phyloP scores from a whole-genome alignment of 2,113 vertebrate genomes.

The Colistium nudipinnis region DNA sequence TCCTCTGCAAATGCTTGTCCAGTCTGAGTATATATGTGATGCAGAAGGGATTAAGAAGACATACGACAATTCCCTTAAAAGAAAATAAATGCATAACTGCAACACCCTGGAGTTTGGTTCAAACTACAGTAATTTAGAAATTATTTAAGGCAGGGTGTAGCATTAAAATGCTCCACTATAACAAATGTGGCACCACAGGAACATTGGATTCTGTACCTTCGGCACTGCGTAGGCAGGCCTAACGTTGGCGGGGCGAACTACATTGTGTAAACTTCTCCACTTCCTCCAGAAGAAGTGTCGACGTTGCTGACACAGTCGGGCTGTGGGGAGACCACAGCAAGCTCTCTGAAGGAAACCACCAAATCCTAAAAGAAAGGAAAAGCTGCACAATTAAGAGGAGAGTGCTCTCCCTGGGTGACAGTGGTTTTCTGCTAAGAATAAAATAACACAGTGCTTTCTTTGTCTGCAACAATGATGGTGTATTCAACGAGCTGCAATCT shows the following conservation, averaged over 20 bases:
- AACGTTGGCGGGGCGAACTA: constrained; percentile 77
- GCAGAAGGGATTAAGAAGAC: no score
- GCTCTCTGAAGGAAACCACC: constrained; percentile 48
- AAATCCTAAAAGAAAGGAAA: constrained; percentile 47
- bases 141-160: not conserved
- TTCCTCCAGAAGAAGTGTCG: constrained; percentile 82
- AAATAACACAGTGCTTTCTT: not conserved
- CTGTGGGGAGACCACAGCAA: constrained; percentile 13
- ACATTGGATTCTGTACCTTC: constrained; percentile 63
- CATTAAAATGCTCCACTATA: not conserved
- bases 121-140: not conserved
- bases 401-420: not conserved
- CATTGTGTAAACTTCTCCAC: constrained; percentile 64
- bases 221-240: constrained; percentile 76
- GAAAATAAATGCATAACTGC: no score
- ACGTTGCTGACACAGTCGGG: constrained; percentile 50
- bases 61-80: no score
- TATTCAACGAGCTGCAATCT: no score
- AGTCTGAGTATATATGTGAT: no score
- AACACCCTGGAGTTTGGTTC: no score
- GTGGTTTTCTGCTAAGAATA: not conserved
- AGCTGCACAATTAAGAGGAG: not conserved
- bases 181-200: not conserved
- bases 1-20: not conserved
- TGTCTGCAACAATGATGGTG: no score